Conservation (phyloP, 2,888 invertebrate genomes). For the Eristalis tenax region DNA sequence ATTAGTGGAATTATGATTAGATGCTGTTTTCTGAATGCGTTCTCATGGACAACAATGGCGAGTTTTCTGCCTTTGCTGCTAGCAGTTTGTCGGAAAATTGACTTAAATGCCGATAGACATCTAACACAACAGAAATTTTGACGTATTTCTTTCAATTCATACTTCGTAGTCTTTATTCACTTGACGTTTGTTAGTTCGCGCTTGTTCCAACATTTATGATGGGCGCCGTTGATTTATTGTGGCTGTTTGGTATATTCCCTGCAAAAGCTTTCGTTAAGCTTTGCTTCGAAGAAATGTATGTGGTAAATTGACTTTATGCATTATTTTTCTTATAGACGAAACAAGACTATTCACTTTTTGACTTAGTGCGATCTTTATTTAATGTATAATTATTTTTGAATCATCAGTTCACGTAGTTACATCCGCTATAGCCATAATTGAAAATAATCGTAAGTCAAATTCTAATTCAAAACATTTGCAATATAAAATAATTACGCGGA, state of each 20-base stretch:
- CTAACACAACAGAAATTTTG: background rate
- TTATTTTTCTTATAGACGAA: too few relatives aligned
- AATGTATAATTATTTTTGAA: too few relatives aligned
- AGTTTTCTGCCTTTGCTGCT: background rate
- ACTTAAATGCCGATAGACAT: background rate
- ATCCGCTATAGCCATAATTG: too few relatives aligned
- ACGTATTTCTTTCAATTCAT: background rate
- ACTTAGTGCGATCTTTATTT: background rate
- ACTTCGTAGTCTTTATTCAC: background rate
- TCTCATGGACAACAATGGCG: background rate
- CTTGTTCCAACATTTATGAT: slow-evolving; percentile 4
- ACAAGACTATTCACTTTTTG: background rate
- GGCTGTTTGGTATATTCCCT: slow-evolving; percentile 8
- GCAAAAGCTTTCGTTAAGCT: slow-evolving; percentile 16
- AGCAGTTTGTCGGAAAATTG: background rate
- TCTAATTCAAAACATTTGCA: too few relatives aligned
- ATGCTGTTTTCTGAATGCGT: background rate
- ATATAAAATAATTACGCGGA: too few relatives aligned
- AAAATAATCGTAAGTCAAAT: too few relatives aligned
- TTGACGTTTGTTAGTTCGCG: slow-evolving; percentile 39
- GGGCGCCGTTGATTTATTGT: slow-evolving; percentile 7
- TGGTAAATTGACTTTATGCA: background rate
- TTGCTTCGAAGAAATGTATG: background rate
- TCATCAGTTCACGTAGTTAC: too few relatives aligned
- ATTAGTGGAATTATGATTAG: background rate